phyloP scores from a whole-genome alignment of 2,888 invertebrate genomes.

The Trisateles emortualis region DNA sequence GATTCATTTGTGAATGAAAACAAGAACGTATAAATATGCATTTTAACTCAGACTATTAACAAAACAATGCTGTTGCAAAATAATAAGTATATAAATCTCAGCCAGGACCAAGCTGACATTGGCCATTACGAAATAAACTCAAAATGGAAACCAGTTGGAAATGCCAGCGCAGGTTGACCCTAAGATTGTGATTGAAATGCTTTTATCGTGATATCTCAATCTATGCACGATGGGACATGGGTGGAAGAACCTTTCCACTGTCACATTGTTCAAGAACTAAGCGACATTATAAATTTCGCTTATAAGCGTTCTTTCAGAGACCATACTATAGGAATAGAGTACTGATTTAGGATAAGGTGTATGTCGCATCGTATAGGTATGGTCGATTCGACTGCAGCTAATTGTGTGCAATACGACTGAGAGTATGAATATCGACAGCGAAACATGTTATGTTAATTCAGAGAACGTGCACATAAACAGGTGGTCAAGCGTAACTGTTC shows the following conservation, averaged over 20 bases:
- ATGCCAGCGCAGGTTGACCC: constrained; percentile 57
- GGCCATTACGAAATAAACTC: constrained; percentile 59
- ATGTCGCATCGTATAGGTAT: constrained; percentile 14
- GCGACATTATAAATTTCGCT: constrained; percentile 34
- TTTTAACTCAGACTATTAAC: constrained; percentile 29
- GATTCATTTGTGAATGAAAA: constrained; percentile 68
- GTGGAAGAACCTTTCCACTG: no score
- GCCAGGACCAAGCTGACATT: constrained; percentile 45
- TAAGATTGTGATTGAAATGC: constrained; percentile 60
- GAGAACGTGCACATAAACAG: constrained; percentile 46
- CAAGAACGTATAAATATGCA: constrained; percentile 46
- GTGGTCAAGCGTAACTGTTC: constrained; percentile 42
- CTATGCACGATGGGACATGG: constrained; percentile 54
- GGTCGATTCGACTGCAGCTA: constrained; percentile 29
- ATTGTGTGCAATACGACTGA: constrained; percentile 36
- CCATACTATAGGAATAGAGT: constrained; percentile 4
- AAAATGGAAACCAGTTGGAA: constrained; percentile 67
- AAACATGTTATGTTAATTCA: constrained; percentile 51
- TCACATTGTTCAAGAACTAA: constrained; percentile 55
- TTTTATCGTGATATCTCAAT: constrained; percentile 61
- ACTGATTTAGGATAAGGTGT: not conserved
- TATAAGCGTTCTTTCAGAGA: constrained; percentile 4
- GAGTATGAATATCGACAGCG: constrained; percentile 38
- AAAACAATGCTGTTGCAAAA: constrained; percentile 49
- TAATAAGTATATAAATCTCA: constrained; percentile 46